These are phyloP conservation scores for Dendrocincla tyrannina DNA, from an alignment of 2,797 vertebrate species.

Conservation along the genomic window DNA sequence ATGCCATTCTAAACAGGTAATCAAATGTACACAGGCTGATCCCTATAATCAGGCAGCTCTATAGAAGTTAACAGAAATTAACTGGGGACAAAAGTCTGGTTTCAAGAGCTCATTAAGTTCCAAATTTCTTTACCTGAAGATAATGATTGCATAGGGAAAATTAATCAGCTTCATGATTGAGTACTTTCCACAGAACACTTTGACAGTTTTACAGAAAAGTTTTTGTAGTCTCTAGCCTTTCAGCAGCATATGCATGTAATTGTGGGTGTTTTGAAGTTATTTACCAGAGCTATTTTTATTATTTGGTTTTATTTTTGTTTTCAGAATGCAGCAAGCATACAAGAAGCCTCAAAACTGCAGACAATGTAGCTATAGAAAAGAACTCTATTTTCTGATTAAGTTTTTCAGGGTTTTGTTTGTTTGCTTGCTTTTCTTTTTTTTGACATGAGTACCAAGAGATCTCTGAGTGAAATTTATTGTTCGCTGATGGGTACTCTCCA, in stretches of 20 bases:
- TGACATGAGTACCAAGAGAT: not conserved
- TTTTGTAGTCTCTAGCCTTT: not conserved
- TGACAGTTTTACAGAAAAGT: not conserved
- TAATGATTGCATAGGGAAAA: not conserved
- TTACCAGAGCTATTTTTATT: not conserved
- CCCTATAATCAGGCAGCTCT: not conserved
- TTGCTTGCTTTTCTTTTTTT: not conserved
- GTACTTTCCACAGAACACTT: not conserved
- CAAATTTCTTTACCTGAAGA: not conserved
- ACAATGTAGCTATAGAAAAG: not conserved
- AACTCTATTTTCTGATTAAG: not conserved
- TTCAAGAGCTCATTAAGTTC: not conserved
- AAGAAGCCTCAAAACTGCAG: not conserved
- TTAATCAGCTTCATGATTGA: not conserved
- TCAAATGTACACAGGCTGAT: fast-evolving
- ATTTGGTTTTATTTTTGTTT: not conserved
- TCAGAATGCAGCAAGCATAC: not conserved
- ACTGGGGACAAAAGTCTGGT: not conserved
- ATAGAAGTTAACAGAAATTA: not conserved
- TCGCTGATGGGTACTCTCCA: not conserved
- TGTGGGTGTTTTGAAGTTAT: not conserved
- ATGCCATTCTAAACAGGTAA: not conserved
- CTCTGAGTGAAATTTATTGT: not conserved
- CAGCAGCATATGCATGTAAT: not conserved
- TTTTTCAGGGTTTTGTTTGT: fast-evolving